Percentiles rank a stretch among this genome's conserved stretches.
phyloP scores from a whole-genome alignment of 2,797 vertebrate species.

The Sebastes trivittatus region DNA sequence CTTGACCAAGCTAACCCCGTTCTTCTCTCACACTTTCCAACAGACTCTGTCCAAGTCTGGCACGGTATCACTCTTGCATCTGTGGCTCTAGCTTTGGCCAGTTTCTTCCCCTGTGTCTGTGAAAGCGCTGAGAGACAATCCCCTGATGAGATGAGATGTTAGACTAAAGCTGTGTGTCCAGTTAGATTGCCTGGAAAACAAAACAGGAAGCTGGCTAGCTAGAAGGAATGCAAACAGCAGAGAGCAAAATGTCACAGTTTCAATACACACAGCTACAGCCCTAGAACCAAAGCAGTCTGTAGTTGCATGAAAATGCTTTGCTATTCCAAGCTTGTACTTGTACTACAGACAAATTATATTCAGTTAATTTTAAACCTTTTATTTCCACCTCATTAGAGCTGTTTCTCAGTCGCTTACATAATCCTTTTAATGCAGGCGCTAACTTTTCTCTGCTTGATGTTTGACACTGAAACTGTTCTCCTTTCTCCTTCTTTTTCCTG shows the following conservation, averaged over 20 bases:
- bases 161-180: slow-evolving; percentile 5
- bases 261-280: not conserved
- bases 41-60: slow-evolving; percentile 83
- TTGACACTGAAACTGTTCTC: slow-evolving; percentile 77
- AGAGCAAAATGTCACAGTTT: slow-evolving; percentile 6
- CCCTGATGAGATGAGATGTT: slow-evolving; percentile 55
- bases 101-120: slow-evolving; percentile 74
- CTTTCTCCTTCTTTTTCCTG: slow-evolving; percentile 65
- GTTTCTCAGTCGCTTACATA: slow-evolving; percentile 51
- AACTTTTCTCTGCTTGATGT: slow-evolving; percentile 71
- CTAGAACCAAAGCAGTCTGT: not conserved
- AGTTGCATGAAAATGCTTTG: not conserved
- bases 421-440: slow-evolving; percentile 15
- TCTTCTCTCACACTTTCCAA: slow-evolving; percentile 78
- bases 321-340: not conserved
- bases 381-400: slow-evolving; percentile 34
- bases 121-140: slow-evolving; percentile 54
- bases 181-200: slow-evolving; percentile 12
- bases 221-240: slow-evolving; percentile 43
- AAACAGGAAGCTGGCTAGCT: slow-evolving; percentile 41
- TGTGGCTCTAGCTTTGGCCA: slow-evolving; percentile 56
- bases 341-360: not conserved
- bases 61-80: slow-evolving; percentile 78
- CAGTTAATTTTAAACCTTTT: not conserved
- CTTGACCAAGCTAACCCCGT: slow-evolving; percentile 45